phyloP scores from a whole-genome alignment of 1,140 invertebrate genomes.

The Manduca sexta region DNA sequence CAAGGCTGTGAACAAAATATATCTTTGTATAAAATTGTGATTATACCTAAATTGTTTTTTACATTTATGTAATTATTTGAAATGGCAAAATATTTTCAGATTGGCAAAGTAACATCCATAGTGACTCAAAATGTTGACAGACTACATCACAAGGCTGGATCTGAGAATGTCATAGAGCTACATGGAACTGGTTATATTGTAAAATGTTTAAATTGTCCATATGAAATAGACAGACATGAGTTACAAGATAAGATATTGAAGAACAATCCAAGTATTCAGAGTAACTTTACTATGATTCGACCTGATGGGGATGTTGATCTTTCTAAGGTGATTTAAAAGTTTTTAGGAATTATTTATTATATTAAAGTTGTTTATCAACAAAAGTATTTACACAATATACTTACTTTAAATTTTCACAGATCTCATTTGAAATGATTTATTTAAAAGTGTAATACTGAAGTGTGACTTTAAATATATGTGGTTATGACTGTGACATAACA shows the following conservation, averaged over 20 bases:
- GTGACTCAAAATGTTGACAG: conserved; percentile 98
- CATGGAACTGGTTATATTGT: conserved; percentile 92
- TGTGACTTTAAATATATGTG: too few relatives aligned
- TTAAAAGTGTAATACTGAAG: too few relatives aligned
- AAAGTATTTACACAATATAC: too few relatives aligned
- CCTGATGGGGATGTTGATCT: conserved; percentile 97
- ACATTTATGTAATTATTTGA: too few relatives aligned
- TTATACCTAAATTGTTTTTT: too few relatives aligned
- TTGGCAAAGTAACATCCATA: conserved; percentile 75
- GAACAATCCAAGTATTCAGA: conserved; percentile 82
- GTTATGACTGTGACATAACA: not conserved
- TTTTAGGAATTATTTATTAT: too few relatives aligned
- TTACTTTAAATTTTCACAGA: too few relatives aligned
- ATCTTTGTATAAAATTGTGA: too few relatives aligned
- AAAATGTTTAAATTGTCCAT: conserved; percentile 86
- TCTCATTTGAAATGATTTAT: too few relatives aligned
- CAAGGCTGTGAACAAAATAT: too few relatives aligned
- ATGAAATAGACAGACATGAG: conserved; percentile 78
- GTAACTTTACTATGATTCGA: conserved; percentile 78
- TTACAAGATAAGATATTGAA: conserved; percentile 83
- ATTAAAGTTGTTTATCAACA: too few relatives aligned
- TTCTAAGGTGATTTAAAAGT: conserved; percentile 73
- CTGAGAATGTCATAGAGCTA: conserved; percentile 88
- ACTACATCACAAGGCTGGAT: conserved; percentile 93
- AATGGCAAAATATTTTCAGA: conserved; percentile 27